Base-by-base conservation (phyloP, 2,797 vertebrate genomes). In the Ibycter americanus region DNA sequence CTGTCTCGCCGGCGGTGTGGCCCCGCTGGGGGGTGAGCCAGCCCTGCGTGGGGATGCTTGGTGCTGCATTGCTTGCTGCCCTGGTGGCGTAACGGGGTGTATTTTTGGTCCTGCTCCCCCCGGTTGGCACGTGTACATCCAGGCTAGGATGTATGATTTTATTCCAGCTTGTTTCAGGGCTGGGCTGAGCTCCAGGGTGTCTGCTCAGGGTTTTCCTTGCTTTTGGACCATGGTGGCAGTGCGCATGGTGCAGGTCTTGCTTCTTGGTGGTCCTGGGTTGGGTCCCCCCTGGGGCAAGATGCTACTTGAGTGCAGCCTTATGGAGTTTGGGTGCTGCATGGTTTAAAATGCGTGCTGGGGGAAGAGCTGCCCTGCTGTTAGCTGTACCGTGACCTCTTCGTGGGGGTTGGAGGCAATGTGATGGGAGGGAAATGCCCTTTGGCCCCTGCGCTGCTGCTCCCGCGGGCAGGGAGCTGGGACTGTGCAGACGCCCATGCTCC, bases 1-100 rank as follows among this genome's bases (percentile, higher is more conserved):
- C 49, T 6, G 17, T 42, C 44, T 86, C 2, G 2, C 40, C 0
- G 4, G 25, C 0, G 0, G 47, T 2, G 12, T 51, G 59, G 42
- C 73, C 73, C 68, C 0, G 0, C 77, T 73, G 74, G 2, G 25
- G 59, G 44, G 52, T 88, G 84, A 87, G 71, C 74, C 67, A 86
- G 49, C 52, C 34, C 58, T 42, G 61, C 2, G 6, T 32, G 56
- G 52, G 54, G 71, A 36, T 89, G 77, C n/a, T 73, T 36, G 15
- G 38, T 2, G 32, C 85, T 87, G 86, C 86, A 83, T 92, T 49
- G 0, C 87, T 94, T 62, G 55, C 87, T 14, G 27, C 34, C 54
- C 26, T 2, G 84, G 81, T 71, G 79, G 91, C 21, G 12, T 51
- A 84, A 49, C 13, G 3, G 19, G 27, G n/a, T 73, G 54, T 88